These are phyloP conservation scores for Sminthurides bifidus DNA, from an alignment of 1,140 invertebrate species.

Conservation along the genomic window DNA sequence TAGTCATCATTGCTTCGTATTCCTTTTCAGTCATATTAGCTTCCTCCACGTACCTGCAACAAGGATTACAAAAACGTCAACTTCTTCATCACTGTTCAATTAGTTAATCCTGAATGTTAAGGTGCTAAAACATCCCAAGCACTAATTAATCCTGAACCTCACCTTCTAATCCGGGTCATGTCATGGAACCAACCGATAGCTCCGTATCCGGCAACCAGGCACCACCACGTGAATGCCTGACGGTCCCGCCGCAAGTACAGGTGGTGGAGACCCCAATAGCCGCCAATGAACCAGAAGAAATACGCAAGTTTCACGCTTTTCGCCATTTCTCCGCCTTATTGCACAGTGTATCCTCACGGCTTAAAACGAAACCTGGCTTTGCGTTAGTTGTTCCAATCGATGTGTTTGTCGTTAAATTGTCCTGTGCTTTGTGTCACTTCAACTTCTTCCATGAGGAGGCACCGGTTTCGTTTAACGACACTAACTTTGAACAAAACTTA, in stretches of 20 bases:
- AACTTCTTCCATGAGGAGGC: no score
- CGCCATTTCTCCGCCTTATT: constrained; percentile 14
- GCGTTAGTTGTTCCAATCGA: no score
- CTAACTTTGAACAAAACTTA: no score
- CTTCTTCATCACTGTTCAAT: neutral
- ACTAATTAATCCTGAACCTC: neutral
- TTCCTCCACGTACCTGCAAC: constrained; percentile 59
- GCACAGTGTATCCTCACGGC: no score
- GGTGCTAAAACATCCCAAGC: neutral
- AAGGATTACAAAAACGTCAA: neutral
- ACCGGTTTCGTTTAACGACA: no score
- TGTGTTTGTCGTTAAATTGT: no score
- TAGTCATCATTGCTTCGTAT: no score
- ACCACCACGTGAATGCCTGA: constrained; percentile 83
- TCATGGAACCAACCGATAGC: constrained; percentile 78
- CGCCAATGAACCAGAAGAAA: constrained; percentile 73
- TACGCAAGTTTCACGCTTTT: constrained; percentile 65
- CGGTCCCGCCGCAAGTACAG: constrained; percentile 75
- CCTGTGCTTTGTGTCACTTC: no score
- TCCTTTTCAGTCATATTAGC: constrained; percentile 66
- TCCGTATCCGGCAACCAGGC: constrained; percentile 62
- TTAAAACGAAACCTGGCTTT: no score
- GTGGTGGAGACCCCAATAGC: constrained; percentile 77
- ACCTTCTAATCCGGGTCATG: constrained; percentile 63
- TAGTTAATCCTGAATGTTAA: neutral